Conservation (phyloP, 2,113 vertebrate species). For the Callipepla californica region DNA sequence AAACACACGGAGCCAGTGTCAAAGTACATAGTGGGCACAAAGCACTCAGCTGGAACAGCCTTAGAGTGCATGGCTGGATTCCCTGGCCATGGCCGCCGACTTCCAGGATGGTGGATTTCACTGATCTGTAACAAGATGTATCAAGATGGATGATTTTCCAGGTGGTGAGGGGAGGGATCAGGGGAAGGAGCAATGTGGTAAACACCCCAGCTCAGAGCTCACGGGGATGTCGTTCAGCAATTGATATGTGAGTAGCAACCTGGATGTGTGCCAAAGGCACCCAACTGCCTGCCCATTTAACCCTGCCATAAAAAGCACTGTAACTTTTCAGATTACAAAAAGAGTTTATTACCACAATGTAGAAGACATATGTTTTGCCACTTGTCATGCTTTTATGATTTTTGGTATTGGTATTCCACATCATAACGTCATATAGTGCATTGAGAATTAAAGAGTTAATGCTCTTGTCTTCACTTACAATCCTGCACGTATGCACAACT, state of each 20-base stretch:
- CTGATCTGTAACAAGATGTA: not conserved
- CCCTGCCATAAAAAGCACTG: not conserved
- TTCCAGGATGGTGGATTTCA: not conserved
- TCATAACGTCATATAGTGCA: too few species aligned
- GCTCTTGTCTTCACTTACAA: not conserved
- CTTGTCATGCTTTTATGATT: too few species aligned
- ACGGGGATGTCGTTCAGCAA: not conserved
- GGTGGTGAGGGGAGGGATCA: not conserved
- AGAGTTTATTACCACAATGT: not conserved
- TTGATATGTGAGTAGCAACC: not conserved
- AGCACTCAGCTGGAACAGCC: not conserved
- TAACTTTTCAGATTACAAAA: not conserved
- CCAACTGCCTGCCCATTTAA: not conserved
- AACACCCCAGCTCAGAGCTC: slow-evolving; percentile 29
- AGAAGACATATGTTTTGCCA: not conserved
- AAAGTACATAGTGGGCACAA: not conserved
- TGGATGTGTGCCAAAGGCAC: not conserved
- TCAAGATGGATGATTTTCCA: not conserved
- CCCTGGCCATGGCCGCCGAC: not conserved
- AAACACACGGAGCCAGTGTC: not conserved
- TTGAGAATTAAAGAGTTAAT: too few species aligned
- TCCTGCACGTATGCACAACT: not conserved
- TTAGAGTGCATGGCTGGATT: not conserved
- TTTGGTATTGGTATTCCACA: too few species aligned
- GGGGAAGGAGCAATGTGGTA: not conserved